These are phyloP conservation scores for Bellardia bayeri DNA, from an alignment of 2,888 invertebrate genomes.

Conservation along the genomic window DNA sequence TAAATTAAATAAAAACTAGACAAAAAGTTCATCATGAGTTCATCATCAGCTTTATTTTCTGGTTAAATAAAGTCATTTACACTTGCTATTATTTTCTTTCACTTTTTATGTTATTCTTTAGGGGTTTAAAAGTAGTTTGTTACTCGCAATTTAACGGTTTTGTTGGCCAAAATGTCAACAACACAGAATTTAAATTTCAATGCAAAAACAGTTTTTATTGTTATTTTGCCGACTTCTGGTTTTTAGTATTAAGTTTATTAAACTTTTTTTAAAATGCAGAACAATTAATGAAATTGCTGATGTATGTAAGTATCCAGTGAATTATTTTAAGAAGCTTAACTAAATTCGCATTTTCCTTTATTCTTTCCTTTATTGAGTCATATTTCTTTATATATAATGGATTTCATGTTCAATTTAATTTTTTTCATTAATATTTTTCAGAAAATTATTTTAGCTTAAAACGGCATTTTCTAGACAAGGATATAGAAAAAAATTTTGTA, in stretches of 20 bases:
- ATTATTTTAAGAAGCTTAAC: constrained; percentile 16
- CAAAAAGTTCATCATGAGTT: constrained; percentile 4
- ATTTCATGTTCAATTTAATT: not conserved
- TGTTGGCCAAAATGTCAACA: not conserved
- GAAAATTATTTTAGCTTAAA: not conserved
- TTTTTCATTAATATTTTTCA: not conserved
- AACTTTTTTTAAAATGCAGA: not conserved
- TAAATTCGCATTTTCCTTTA: not conserved
- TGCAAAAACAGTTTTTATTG: not conserved
- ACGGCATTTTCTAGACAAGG: not conserved
- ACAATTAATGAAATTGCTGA: not conserved
- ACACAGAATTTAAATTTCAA: not conserved
- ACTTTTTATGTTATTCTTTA: not conserved
- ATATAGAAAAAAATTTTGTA: not conserved
- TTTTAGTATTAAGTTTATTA: not conserved
- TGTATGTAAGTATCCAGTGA: not conserved
- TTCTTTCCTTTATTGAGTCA: constrained; percentile 5
- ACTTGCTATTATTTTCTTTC: not conserved
- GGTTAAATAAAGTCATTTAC: constrained; percentile 7
- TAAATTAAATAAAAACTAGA: not conserved
- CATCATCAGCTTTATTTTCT: not conserved
- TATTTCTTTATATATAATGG: not conserved
- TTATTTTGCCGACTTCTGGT: not conserved
- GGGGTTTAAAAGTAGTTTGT: constrained; percentile 7
- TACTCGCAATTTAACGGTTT: constrained; percentile 16